These are phyloP conservation scores for Asbolus verrucosus DNA, from an alignment of 1,140 invertebrate species.

Conservation along the genomic window DNA sequence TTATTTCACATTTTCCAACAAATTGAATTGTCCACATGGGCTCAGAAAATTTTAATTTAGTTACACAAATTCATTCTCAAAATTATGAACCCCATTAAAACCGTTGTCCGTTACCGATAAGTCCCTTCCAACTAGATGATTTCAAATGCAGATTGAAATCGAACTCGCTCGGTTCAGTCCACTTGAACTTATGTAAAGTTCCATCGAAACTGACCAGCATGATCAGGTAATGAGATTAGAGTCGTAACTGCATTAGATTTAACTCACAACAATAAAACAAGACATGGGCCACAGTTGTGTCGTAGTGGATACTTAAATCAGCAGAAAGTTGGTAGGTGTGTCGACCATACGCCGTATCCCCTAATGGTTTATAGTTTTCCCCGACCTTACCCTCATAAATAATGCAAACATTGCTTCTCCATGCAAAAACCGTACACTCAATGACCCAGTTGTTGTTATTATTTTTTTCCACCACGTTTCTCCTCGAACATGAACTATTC, in stretches of 20 bases:
- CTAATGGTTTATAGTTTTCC: slow-evolving; percentile 22
- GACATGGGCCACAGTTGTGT: slow-evolving; percentile 16
- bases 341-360: not conserved
- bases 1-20: too few relatives aligned
- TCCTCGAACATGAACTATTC: too few relatives aligned
- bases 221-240: slow-evolving; percentile 28
- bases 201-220: slow-evolving; percentile 4
- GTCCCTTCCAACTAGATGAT: too few relatives aligned
- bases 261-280: slow-evolving; percentile 21
- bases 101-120: too few relatives aligned
- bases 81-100: too few relatives aligned
- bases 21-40: too few relatives aligned
- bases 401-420: slow-evolving; percentile 12
- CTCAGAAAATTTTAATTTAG: too few relatives aligned
- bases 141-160: not conserved
- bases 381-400: slow-evolving; percentile 20
- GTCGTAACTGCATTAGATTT: not conserved
- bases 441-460: slow-evolving; percentile 13
- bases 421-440: slow-evolving; percentile 15
- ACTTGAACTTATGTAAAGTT: not conserved
- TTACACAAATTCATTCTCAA: too few relatives aligned
- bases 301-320: slow-evolving; percentile 29
- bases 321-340: slow-evolving; percentile 25
- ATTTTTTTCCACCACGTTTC: too few relatives aligned
- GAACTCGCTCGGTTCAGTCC: not conserved